These are phyloP conservation scores for Irena cyanogastra DNA, from an alignment of 2,113 vertebrate species.

Conservation along the genomic window DNA sequence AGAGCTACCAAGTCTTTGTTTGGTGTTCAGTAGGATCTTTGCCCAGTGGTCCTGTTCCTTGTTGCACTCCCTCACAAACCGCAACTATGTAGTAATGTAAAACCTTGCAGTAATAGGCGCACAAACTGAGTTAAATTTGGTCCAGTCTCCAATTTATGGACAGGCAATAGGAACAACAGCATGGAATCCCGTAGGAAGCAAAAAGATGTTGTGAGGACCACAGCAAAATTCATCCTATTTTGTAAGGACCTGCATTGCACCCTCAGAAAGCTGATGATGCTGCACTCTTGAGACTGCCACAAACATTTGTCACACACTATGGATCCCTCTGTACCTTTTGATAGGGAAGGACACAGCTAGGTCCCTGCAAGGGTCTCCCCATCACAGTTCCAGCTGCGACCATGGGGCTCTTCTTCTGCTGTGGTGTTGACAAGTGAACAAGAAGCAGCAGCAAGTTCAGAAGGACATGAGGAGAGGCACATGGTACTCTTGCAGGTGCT, in stretches of 20 bases:
- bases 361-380: background rate
- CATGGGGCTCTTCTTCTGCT: background rate
- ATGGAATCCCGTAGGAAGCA: background rate
- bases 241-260: background rate
- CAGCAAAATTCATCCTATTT: background rate
- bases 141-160: background rate
- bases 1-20: background rate
- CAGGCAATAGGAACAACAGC: background rate
- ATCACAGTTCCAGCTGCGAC: background rate
- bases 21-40: background rate
- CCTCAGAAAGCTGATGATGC: background rate
- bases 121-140: background rate
- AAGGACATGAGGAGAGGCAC: fast-evolving
- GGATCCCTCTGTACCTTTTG: background rate
- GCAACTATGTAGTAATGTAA: background rate
- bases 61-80: background rate
- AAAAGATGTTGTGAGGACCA: background rate
- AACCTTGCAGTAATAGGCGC: too few relatives aligned
- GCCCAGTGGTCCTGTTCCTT: background rate
- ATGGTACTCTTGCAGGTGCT: background rate
- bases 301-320: background rate
- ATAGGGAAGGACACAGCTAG: background rate
- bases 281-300: background rate
- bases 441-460: background rate
- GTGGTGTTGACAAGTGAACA: background rate